Percentiles rank a stretch among this genome's conserved stretches.
Evolutionary conservation across 2,797 vertebrate species (phyloP).

Genomic region (Chloroceryle inda): DNA sequence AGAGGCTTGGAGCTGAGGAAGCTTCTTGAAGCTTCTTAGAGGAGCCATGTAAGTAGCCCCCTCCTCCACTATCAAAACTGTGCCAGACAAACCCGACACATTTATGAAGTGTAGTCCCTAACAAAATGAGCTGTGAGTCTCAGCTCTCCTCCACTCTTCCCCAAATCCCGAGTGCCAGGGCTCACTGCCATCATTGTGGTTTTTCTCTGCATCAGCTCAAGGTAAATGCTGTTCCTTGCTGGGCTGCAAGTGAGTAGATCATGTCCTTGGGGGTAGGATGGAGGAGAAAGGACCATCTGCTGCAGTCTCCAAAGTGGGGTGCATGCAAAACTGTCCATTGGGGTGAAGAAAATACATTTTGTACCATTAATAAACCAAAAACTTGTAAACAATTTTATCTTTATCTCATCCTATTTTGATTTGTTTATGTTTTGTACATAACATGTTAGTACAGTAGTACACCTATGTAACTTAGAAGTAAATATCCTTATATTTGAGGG

Average conservation of each 20-base stretch:
- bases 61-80: not conserved
- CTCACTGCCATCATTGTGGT: fast-evolving
- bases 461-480: not conserved
- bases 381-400: not conserved
- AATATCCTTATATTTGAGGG: not conserved
- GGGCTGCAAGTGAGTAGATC: not conserved
- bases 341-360: not conserved
- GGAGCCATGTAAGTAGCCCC: not conserved
- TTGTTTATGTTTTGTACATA: not conserved
- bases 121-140: not conserved
- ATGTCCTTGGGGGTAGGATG: not conserved
- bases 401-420: not conserved
- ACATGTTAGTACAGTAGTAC: not conserved
- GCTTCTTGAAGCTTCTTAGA: not conserved
- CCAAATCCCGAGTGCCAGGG: not conserved
- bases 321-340: not conserved
- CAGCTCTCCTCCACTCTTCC: not conserved
- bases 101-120: not conserved
- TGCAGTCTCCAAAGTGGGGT: not conserved
- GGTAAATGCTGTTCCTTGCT: not conserved
- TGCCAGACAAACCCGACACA: not conserved
- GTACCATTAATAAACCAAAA: not conserved
- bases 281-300: not conserved
- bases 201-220: not conserved
- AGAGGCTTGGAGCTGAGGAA: not conserved